Conservation (phyloP, 1,140 invertebrate genomes). For the Megalonaias nervosa region DNA sequence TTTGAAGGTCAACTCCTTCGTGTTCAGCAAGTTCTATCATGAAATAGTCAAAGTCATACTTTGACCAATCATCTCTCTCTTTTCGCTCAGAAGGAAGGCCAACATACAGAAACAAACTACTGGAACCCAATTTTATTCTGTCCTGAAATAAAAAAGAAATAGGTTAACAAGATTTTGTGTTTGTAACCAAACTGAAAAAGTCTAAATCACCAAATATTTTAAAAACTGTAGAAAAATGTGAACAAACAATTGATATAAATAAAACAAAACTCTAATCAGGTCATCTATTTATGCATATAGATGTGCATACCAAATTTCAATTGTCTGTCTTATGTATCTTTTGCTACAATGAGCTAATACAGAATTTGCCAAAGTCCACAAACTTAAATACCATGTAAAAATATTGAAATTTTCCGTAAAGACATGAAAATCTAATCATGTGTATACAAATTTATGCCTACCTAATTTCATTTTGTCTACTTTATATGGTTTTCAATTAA, state of each 20-base stretch:
- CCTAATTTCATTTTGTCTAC: too few species aligned
- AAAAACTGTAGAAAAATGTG: background rate
- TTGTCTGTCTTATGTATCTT: too few species aligned
- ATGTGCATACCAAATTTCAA: too few species aligned
- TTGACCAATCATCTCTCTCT: conserved; percentile 20
- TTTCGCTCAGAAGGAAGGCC: conserved; percentile 45
- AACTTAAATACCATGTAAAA: too few species aligned
- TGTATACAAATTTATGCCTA: too few species aligned
- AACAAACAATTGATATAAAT: background rate
- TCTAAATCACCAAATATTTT: background rate
- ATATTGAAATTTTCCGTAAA: too few species aligned
- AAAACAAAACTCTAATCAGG: background rate
- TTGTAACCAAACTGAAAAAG: background rate
- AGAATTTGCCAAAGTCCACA: too few species aligned
- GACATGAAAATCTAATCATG: too few species aligned
- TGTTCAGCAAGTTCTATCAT: conserved; percentile 60
- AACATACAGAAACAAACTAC: conserved; percentile 52
- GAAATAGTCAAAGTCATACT: conserved; percentile 56
- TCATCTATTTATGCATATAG: too few species aligned
- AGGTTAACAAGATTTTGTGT: conserved; percentile 1
- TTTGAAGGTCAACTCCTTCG: conserved; percentile 49
- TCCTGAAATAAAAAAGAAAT: conserved; percentile 39
- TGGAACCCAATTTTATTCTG: conserved; percentile 56
- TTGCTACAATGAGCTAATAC: too few species aligned
- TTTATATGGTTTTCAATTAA: too few species aligned